phyloP scores from a whole-genome alignment of 2,888 invertebrate species.

The Eulithis prunata region DNA sequence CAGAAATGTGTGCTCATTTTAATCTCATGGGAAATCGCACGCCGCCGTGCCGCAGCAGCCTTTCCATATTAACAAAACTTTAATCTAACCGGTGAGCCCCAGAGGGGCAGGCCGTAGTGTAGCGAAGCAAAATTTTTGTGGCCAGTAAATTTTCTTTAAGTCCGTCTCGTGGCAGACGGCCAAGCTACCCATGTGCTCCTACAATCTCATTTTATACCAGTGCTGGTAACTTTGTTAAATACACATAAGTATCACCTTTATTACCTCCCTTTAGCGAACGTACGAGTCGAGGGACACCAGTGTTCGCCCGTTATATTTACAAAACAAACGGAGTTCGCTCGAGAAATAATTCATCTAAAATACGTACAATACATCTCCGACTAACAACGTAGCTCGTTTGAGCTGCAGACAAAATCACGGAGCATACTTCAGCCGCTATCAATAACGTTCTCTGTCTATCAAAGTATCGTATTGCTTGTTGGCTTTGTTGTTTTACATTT shows the following conservation, averaged over 20 bases:
- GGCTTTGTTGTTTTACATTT: constrained; percentile 53
- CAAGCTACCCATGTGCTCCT: constrained; percentile 64
- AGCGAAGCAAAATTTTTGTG: constrained; percentile 66
- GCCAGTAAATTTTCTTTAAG: constrained; percentile 75
- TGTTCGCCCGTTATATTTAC: constrained; percentile 46
- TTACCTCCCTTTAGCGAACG: constrained; percentile 31
- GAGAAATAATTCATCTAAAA: constrained; percentile 53
- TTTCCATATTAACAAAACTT: constrained; percentile 74
- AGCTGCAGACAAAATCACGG: constrained; percentile 61
- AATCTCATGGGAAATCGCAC: constrained; percentile 66
- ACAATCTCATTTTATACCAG: constrained; percentile 60
- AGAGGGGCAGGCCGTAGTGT: constrained; percentile 49
- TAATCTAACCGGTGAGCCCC: constrained; percentile 64
- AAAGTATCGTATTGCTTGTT: constrained; percentile 49
- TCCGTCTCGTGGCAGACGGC: constrained; percentile 68
- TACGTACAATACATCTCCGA: constrained; percentile 56
- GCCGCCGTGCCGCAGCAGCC: constrained; percentile 51
- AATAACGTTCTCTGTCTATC: constrained; percentile 54
- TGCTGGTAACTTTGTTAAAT: constrained; percentile 57
- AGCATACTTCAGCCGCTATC: constrained; percentile 60
- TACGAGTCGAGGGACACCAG: constrained; percentile 34
- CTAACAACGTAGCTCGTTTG: constrained; percentile 57
- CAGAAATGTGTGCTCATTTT: constrained; percentile 59
- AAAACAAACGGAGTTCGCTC: constrained; percentile 50
- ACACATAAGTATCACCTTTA: constrained; percentile 46